Conservation (phyloP, 2,797 vertebrate genomes). For the Danio tinwini region DNA sequence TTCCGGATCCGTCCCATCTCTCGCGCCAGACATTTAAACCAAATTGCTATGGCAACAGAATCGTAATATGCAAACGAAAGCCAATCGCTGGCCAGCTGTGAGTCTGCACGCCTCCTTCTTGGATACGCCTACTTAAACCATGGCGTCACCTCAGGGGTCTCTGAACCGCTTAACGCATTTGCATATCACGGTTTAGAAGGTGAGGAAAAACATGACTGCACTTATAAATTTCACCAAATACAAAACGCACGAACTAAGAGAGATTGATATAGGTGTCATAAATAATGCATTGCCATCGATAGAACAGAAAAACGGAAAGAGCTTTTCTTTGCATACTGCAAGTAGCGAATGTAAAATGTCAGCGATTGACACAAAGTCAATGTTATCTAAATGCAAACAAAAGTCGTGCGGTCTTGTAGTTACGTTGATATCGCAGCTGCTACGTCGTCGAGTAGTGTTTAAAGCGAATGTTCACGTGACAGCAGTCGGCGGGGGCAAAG, state of each 20-base stretch:
- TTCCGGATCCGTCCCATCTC: no score
- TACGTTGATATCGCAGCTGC: not conserved
- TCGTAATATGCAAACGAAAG: conserved; percentile 13
- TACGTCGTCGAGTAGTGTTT: not conserved
- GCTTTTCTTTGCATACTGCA: not conserved
- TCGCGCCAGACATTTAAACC: conserved; percentile 79
- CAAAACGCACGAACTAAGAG: not conserved
- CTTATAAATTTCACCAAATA: not conserved
- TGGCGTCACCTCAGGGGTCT: conserved; percentile 53
- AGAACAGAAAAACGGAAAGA: not conserved
- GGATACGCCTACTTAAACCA: conserved; percentile 58
- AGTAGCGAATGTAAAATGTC: not conserved
- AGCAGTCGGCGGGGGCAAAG: not conserved
- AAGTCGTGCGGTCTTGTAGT: not conserved
- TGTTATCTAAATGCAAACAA: not conserved
- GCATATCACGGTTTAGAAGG: conserved; percentile 1
- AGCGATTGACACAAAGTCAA: not conserved
- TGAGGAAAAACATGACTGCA: not conserved
- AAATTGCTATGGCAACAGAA: conserved; percentile 54
- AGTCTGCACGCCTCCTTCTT: conserved; percentile 33
- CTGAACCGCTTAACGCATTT: conserved; percentile 60
- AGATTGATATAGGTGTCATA: not conserved
- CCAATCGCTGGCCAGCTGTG: conserved; percentile 71
- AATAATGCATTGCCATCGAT: not conserved
- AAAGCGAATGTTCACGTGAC: conserved; percentile 9